Conservation (phyloP, 2,113 vertebrate species). For the Centropristis striata region DNA sequence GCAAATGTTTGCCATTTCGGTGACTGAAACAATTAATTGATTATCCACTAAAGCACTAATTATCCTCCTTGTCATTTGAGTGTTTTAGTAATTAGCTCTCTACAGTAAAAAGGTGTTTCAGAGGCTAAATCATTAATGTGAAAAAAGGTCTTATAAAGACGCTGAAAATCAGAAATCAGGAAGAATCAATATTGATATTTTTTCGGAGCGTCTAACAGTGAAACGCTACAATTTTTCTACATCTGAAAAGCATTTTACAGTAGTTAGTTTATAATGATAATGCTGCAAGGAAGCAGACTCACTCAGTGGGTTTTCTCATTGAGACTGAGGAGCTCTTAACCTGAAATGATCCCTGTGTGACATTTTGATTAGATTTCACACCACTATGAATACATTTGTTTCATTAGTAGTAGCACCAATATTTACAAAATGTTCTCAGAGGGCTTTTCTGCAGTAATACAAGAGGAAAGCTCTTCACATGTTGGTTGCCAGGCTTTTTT, state of each 20-base stretch:
- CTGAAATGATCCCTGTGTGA: conserved; percentile 44
- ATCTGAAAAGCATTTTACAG: not conserved
- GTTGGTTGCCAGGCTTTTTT: not conserved
- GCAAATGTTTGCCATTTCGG: not conserved
- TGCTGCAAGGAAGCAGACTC: not conserved
- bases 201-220: not conserved
- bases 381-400: conserved; percentile 43
- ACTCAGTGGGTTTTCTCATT: not conserved
- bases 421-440: conserved; percentile 46
- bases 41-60: not conserved
- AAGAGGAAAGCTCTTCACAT: conserved; percentile 2
- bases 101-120: not conserved
- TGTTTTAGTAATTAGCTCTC: not conserved
- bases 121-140: not conserved
- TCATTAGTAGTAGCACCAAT: conserved; percentile 26
- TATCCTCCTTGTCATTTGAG: not conserved
- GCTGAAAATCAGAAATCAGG: not conserved
- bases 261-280: not conserved
- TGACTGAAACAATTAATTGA: not conserved
- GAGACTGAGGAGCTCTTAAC: conserved; percentile 38
- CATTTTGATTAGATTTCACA: conserved; percentile 55
- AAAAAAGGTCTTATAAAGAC: not conserved
- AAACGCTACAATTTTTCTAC: not conserved
- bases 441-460: conserved; percentile 1
- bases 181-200: conserved; percentile 12